These are phyloP conservation scores for Apoderus coryli DNA, from an alignment of 2,888 invertebrate genomes.

Conservation along the genomic window DNA sequence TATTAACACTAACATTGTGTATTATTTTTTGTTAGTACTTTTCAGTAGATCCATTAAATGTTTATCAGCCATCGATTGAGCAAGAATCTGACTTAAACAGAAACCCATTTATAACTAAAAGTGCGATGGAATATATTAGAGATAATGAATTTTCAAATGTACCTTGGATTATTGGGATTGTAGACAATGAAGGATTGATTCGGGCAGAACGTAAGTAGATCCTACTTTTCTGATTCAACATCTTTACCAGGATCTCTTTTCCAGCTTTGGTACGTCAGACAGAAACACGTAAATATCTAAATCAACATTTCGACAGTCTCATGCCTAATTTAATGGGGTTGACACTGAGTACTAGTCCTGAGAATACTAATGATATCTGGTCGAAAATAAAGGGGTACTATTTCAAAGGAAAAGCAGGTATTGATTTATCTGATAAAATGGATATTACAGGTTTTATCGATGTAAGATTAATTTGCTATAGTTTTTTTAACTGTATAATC, in stretches of 20 bases:
- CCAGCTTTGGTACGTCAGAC: background rate
- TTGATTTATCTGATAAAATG: background rate
- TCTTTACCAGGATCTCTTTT: constrained; percentile 1
- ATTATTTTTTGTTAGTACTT: constrained; percentile 32
- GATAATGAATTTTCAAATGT: constrained; percentile 31
- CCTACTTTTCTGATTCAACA: background rate
- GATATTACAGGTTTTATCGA: constrained; percentile 22
- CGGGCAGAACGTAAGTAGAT: constrained; percentile 29
- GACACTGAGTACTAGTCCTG: background rate
- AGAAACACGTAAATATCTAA: background rate
- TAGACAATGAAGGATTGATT: constrained; percentile 37
- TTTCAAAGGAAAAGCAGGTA: background rate
- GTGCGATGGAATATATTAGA: constrained; percentile 31
- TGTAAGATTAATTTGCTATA: constrained; percentile 22
- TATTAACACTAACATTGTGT: too few species aligned
- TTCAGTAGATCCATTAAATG: constrained; percentile 35
- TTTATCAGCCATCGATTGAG: constrained; percentile 36
- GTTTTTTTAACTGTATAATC: constrained; percentile 25
- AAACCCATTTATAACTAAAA: constrained; percentile 33
- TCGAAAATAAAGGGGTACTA: background rate
- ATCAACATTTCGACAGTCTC: background rate
- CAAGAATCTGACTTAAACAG: constrained; percentile 22
- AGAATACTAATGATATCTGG: background rate
- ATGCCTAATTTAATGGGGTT: background rate
- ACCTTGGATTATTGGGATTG: constrained; percentile 36